phyloP scores from a whole-genome alignment of 1,140 invertebrate genomes.

The Oryzaephilus surinamensis region DNA sequence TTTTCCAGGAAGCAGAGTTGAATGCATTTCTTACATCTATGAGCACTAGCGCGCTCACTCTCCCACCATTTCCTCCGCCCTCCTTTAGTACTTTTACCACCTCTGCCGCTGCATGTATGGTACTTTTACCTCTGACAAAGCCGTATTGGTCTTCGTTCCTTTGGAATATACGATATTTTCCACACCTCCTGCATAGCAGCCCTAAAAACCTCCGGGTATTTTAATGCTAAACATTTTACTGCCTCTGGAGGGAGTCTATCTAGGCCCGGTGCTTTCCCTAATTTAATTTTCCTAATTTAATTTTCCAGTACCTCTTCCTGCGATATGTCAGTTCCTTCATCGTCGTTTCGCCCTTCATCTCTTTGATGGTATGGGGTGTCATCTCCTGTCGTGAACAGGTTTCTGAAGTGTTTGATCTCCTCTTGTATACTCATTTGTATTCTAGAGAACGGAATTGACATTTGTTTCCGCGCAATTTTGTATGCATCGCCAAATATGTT shows the following conservation, averaged over 20 bases:
- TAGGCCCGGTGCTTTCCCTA: constrained; percentile 3
- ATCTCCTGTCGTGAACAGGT: background rate
- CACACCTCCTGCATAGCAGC: background rate
- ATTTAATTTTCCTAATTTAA: constrained; percentile 6
- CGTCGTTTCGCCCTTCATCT: background rate
- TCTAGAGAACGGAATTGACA: too few relatives aligned
- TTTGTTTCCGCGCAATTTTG: too few relatives aligned
- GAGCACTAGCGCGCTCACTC: constrained; percentile 8
- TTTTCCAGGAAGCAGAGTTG: constrained; percentile 12
- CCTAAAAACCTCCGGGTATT: background rate
- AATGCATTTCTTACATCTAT: constrained; percentile 19
- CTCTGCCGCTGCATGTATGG: background rate
- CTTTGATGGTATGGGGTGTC: background rate
- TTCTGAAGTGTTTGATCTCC: background rate
- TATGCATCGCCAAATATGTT: too few relatives aligned
- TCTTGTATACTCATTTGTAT: background rate
- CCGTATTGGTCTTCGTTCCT: background rate
- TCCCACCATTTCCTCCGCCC: background rate
- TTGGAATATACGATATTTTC: background rate
- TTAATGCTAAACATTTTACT: background rate
- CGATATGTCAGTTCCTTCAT: too few relatives aligned
- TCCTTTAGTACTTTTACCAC: background rate
- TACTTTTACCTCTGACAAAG: background rate
- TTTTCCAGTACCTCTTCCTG: constrained; percentile 2
- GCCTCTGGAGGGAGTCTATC: constrained; percentile 3